Base-by-base conservation (phyloP, 2,888 invertebrate species). In the Stenchaetothrips biformis region DNA sequence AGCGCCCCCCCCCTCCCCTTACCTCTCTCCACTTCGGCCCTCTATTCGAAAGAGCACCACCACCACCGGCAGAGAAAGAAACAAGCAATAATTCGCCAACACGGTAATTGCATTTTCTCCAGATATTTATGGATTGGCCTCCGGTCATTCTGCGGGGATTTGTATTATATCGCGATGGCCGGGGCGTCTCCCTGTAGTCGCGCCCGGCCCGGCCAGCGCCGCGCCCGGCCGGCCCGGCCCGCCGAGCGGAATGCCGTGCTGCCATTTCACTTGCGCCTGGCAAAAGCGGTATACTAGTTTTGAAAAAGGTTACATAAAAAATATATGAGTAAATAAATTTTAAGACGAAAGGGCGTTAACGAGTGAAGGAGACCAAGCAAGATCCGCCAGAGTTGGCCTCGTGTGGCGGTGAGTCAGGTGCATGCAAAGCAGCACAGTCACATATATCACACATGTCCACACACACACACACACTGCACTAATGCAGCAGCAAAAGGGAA, bases 21-120 rank as follows among this genome's bases (percentile, higher is more conserved):
- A 2, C 53, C 53, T 6, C 53, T 11, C 53, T 53, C 53, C 18
- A 7, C 49, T 7, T 16, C 16, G 53, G 13, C 53, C 53, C 53
- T 16, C 53, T 53, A 9, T 2, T 16, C 9, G 53, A 16, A 9
- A 16, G 53, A 9, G 53, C 53, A 16, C 53, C 13, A 13, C 18
- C 59, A 18, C 18, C 18, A 16, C 13, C 59, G 4, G 59, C 18
- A 16, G 59, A 74, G 25, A 74, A 37, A 74, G 67, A 74, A 74
- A 74, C 67, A 25, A 1, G 67, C 67, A 74, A 74, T 74, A 25
- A 59, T 59, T 18, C 67, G 25, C 67, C 67, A 74, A 74, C 21
- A 74, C 21, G 67, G 67, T 74, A 74, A 74, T 74, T 74, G 67
- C 67, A 74, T 74, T 74, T 74, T 74, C 67, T 74, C 67, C 67